Base-by-base conservation (phyloP, 2,888 invertebrate species). In the Euplexia lucipara region DNA sequence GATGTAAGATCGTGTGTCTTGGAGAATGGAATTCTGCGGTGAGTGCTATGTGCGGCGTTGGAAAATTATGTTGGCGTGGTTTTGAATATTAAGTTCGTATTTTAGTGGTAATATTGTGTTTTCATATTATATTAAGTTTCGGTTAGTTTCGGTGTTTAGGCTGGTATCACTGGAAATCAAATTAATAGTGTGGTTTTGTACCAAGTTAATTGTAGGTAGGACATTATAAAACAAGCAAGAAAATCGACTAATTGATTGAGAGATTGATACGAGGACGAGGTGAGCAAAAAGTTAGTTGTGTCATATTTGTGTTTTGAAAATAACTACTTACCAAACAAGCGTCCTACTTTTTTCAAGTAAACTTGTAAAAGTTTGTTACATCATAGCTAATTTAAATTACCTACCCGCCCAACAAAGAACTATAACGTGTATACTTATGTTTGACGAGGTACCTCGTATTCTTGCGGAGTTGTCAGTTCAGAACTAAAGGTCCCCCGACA, bases 401-500 rank as follows among this genome's bases (percentile, higher is more conserved):
- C 7, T 20, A n/a, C 8, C 14, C 32, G 9, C 56, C 16, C 52
- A 30, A 58, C 34, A 51, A 71, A 71, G n/a, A 68, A 61, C 63
- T 52, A 59, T 47, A 56, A 45, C 47, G 41, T 48, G 22, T 22
- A 60, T 35, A 52, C 45, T 56, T 52, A 39, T 51, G 10, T 56
- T 42, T 64, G 76, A 73, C 58, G 56, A 60, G 39, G 47, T 54
- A 64, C 52, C 65, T 74, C 64, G 56, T 67, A 54, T 68, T 59
- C 66, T 32, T 35, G 60, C 58, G 54, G 64, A 58, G 72, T 69
- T 78, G 74, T 77, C 73, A 75, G 78, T 68, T 75, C 53, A 67
- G 37, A 83, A 80, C 57, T 80, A 72, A 54, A 51, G 59, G 63
- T 79, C 81, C 78, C 73, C 41, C 63, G 73, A 60, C 62, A 51